Evolutionary conservation across 1,140 invertebrate species (phyloP), one percentile per base, ranked within the genome.

Genomic region (Asbolus verrucosus): DNA sequence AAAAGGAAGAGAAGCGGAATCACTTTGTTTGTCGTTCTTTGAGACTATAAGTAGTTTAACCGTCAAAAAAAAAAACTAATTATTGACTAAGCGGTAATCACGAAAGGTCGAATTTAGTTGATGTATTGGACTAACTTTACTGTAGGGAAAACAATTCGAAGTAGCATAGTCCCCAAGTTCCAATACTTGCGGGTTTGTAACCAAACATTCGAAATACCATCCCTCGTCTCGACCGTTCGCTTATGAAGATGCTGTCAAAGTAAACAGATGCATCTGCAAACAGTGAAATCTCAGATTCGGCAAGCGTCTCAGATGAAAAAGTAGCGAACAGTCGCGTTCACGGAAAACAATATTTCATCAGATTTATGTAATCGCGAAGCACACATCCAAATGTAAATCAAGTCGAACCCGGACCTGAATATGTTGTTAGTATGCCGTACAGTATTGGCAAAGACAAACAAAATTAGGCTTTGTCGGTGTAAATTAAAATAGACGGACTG

Each of bases 361-460:
- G 73, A 74, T 74, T 69, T 72, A 54, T 30, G 66, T 71, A 72
- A 74, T 72, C 73, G 70, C 60, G 62, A 74, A 46, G 69, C 68
- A 62, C 68, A 74, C 68, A 74, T 72, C 70, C 73, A 66, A 38
- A 65, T 54, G 67, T 74, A 74, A 74, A 74, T 74, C 73, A 74
- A 72, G 21, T 11, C 27, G 8, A 14, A 21, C 24, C 24, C 21
- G 18, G 46, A 13, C 19, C 19, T n/a, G n/a, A 14, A 31, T 6
- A 21, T 24, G 19, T 50, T 8, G 46, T 54, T 54, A 27, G 46
- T 31, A 54, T 54, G 46, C 46, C 11, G 11, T 2, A 14, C 46
- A 54, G 11, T 19, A 54, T 24, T 24, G 46, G 6, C 21, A 54
- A 54, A 19, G 19, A 54, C 21, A 54, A 54, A 54, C 46, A 27